Evolutionary conservation across 2,113 vertebrate genomes (phyloP).

Genomic region (Nycticebus coucang): DNA sequence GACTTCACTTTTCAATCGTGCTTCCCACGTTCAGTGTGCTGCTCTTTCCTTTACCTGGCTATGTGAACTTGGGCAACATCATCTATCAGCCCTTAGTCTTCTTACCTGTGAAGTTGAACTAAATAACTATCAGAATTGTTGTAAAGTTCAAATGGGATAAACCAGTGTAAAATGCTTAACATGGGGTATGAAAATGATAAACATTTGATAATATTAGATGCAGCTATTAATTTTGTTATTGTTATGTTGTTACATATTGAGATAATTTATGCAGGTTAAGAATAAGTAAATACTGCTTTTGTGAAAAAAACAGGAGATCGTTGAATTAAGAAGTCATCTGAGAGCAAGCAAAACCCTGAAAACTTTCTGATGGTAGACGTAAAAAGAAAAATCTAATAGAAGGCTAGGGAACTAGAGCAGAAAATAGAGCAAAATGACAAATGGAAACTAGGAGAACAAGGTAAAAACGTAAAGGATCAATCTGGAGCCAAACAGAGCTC

Average conservation of each 20-base stretch:
- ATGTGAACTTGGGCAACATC: background rate
- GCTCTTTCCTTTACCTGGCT: background rate
- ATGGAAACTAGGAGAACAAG: background rate
- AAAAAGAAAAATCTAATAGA: background rate
- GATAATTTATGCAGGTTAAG: background rate
- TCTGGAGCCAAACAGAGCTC: background rate
- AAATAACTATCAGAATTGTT: background rate
- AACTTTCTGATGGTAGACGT: background rate
- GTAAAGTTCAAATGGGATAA: background rate
- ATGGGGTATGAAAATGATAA: background rate
- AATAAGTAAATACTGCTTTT: constrained; percentile 10
- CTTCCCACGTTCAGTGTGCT: background rate
- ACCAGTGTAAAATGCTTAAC: background rate
- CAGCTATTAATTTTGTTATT: background rate
- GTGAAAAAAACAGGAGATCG: background rate
- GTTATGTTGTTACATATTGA: background rate
- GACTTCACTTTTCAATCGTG: background rate
- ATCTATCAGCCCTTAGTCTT: background rate
- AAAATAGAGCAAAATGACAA: constrained; percentile 17
- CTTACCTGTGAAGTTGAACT: background rate
- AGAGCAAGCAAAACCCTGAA: background rate
- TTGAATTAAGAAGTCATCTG: background rate
- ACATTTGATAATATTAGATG: background rate
- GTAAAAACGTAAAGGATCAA: background rate
- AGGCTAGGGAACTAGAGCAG: background rate